phyloP scores from a whole-genome alignment of 2,797 vertebrate species.

The Cyprinodon diabolis region DNA sequence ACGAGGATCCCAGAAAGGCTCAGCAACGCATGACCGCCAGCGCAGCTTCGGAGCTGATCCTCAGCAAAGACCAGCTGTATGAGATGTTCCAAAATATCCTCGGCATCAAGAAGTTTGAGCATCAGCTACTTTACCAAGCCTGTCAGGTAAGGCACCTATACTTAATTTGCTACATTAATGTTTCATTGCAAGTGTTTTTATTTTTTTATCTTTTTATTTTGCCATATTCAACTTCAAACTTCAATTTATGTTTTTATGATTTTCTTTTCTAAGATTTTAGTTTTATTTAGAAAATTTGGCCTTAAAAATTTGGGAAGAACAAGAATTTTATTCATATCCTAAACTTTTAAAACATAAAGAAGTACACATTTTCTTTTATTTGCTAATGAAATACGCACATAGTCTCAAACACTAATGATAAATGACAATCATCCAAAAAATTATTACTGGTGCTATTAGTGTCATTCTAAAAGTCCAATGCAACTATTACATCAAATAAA shows the following conservation, averaged over 20 bases:
- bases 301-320: too few relatives aligned
- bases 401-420: too few relatives aligned
- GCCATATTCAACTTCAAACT: neutral
- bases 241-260: neutral
- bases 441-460: too few relatives aligned
- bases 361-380: too few relatives aligned
- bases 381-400: too few relatives aligned
- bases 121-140: slow-evolving; percentile 98
- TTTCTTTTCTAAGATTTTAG: too few relatives aligned
- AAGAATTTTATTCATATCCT: too few relatives aligned
- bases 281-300: too few relatives aligned
- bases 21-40: slow-evolving; percentile 98
- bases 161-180: neutral
- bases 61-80: slow-evolving; percentile 99
- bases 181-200: neutral
- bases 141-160: slow-evolving; percentile 89
- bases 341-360: too few relatives aligned
- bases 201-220: neutral
- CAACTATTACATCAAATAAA: too few relatives aligned
- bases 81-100: slow-evolving; percentile 99
- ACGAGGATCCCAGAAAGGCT: slow-evolving; percentile 97
- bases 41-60: slow-evolving; percentile 96
- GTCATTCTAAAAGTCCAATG: too few relatives aligned
- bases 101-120: slow-evolving; percentile 99
- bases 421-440: too few relatives aligned